Base-by-base conservation (phyloP, 1,140 invertebrate genomes). In the Epicauta chinensis region DNA sequence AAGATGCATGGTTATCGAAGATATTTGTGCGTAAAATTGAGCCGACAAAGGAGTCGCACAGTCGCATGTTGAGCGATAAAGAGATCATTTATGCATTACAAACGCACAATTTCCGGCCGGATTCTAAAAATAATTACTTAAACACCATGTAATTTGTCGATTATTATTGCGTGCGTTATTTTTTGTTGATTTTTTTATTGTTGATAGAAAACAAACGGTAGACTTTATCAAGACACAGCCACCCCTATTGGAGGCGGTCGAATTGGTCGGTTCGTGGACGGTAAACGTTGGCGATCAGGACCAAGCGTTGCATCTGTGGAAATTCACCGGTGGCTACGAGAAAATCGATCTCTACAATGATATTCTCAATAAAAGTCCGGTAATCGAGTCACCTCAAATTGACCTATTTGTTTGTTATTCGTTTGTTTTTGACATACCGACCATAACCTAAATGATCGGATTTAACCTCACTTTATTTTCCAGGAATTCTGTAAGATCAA, bases 221-320 rank as follows among this genome's bases (percentile, higher is more conserved):
- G 77, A 86, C 58, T 78, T 90, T 63, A 80, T 93, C 54, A 80
- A 88, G 59, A 79, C 84, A 14, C 83, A 82, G 51, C 84, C 87
- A 64, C 69, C 78, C 15, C 34, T 71, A 40, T 79, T 84, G 17
- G 68, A 87, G 6, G 81, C 82, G 46, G 84, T 82, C 62, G 84
- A 91, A 65, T 71, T 91, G 49, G 82, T 91, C 34, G 89, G 83
- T 55, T 90, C 87, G 60, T 93, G 88, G 87, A 86, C 81, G 5
- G 94, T 97, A 6, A 87, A 89, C 56, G 90, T 97, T 37, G 96
- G 96, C n/a, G 93, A 97, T 68, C 86, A 97, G 75, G 95, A 98
- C 78, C 94, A 98, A 75, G 91, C 91, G 23, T 75, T 97, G 53
- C 93, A 98, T 73, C 77, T 98, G 34, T 98, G 93, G 93, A 84